Base-by-base conservation (phyloP, 2,113 vertebrate species). In the Lonchura striata region DNA sequence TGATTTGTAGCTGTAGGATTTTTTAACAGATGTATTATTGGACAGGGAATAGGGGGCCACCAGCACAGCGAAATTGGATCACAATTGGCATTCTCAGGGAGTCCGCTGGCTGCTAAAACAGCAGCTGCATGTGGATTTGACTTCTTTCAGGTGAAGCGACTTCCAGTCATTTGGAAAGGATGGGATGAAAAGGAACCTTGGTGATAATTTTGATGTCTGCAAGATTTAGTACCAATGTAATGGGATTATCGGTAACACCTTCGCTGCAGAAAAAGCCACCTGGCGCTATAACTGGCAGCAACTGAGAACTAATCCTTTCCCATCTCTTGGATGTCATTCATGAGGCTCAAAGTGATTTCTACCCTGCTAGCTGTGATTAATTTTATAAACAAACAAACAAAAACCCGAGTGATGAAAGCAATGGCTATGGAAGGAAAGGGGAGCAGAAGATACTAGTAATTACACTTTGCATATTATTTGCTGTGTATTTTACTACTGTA, bases 231-330 rank as follows among this genome's bases (percentile, higher is more conserved):
- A 97, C 97, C 97, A 98, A 98, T 98, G 98, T 99, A 99, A 99
- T 99, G 99, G 98, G 99, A 99, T 99, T 99, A 99, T 98, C 98
- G 95, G 98, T 99, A 99, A 99, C 99, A 99, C 99, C 99, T 99
- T 99, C 98, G 96, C 98, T 97, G 98, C 97, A 98, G 98, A 98
- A 98, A 98, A 98, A 99, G 98, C 99, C 99, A 99, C 99, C 99
- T 99, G 99, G 99, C 94, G 98, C 98, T 99, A 97, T 98, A 98
- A 99, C 99, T 99, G 99, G 98, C 98, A 98, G 98, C 98, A 97
- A 98, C 98, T 98, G 98, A 97, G 98, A 98, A 98, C 98, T 99
- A 99, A 99, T 99, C 99, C 99, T 94, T 98, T 99, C 98, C 98
- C 99, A 98, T 99, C 99, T 99, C 98, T 98, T 98, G 98, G 98